These are phyloP conservation scores for Coilia nasus DNA, from an alignment of 2,797 vertebrate species.

Conservation along the genomic window DNA sequence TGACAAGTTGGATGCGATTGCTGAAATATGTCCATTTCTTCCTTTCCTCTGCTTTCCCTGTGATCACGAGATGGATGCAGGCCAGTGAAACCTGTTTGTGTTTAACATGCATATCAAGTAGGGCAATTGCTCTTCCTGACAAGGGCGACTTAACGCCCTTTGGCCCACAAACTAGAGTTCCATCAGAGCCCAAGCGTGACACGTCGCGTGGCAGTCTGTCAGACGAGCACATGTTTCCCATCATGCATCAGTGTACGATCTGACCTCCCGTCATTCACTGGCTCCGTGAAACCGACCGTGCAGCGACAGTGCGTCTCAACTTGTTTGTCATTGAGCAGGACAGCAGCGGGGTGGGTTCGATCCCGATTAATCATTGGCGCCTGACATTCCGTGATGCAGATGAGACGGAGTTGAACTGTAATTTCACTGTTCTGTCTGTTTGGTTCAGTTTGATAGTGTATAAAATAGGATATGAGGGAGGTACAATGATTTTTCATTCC, in stretches of 20 bases:
- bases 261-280: neutral
- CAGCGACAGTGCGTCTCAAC: neutral
- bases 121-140: neutral
- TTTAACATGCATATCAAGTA: conserved; percentile 16
- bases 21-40: neutral
- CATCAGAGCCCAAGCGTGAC: neutral
- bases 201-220: neutral
- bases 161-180: neutral
- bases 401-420: too few species aligned
- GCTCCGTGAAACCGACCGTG: neutral
- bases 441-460: too few species aligned
- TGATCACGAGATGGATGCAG: neutral
- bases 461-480: too few species aligned
- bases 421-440: too few species aligned
- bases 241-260: neutral
- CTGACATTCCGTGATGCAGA: neutral
- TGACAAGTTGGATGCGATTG: neutral
- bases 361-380: neutral
- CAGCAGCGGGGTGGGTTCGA: neutral
- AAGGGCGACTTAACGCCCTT: neutral
- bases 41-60: neutral
- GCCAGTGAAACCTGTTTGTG: neutral
- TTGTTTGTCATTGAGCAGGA: conserved; percentile 15
- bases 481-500: too few species aligned
- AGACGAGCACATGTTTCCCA: neutral